Evolutionary conservation across 2,888 invertebrate species (phyloP), one percentile per base, ranked within the genome.

Genomic region (Chrysodeixis includens): DNA sequence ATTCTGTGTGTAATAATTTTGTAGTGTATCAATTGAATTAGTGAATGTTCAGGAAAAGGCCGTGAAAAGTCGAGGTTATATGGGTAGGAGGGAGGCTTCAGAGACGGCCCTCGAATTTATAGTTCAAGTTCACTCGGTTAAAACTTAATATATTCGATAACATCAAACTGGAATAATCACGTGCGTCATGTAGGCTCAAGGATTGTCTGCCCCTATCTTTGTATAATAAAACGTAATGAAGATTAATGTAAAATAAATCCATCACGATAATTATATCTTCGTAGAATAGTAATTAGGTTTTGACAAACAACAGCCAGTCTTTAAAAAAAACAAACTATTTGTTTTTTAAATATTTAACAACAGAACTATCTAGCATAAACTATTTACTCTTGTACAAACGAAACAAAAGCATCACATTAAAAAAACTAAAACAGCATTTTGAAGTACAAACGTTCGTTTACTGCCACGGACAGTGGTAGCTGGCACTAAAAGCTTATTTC

Each of bases 401-500:
- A 67, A 66, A 59, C 16, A 65, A 70, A 71, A 61, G 73, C 44
- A 66, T 52, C 58, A 61, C 62, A 68, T n/a, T 54, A 44, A 35
- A 64, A 75, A 65, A 71, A 62, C 61, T 65, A 71, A 71, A 63
- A 67, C 66, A 71, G 66, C 62, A 66, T 22, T 75, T 78, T 66
- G 73, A 69, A 76, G 60, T 66, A 80, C 74, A 76, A 77, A 81
- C 76, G 79, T 71, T 75, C 60, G 79, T 72, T 78, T 62, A 74
- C 68, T 76, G 74, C 78, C 76, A 82, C 70, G 65, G 76, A 72
- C 77, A 76, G 76, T 62, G 62, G 46, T 49, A 74, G 75, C 68
- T 72, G 75, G 74, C 62, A 66, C 64, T 79, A 68, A 85, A 83
- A 71, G 71, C 69, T 76, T 79, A 79, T 81, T 79, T 74, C 76